Percentiles rank a stretch among this genome's conserved stretches.
Conservation (phyloP, 2,113 vertebrate species). For the Burhinus oedicnemus region DNA sequence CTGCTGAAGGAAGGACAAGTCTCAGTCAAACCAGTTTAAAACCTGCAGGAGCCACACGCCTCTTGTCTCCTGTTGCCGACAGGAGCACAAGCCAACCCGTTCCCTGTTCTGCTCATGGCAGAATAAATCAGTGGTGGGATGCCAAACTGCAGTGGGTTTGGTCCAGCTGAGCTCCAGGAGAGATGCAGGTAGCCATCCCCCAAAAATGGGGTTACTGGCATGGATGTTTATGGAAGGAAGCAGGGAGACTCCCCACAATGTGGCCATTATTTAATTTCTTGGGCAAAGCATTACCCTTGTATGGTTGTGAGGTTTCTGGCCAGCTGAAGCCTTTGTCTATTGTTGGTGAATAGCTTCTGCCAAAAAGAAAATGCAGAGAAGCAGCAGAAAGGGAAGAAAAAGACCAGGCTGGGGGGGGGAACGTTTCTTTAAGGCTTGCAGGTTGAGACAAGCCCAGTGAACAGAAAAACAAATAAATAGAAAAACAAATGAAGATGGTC, state of each 20-base stretch:
- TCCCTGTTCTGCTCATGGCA: neutral
- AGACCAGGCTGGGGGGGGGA: neutral
- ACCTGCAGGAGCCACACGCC: neutral
- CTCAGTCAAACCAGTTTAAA: conserved; percentile 6
- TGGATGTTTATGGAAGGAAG: neutral
- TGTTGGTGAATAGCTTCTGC: neutral
- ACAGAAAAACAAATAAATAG: neutral
- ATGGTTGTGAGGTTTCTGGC: neutral
- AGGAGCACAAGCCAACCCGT: neutral
- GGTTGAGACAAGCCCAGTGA: conserved; percentile 19
- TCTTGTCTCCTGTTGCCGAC: neutral
- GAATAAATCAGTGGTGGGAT: neutral
- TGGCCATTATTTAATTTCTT: neutral
- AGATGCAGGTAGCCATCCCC: fast-evolving
- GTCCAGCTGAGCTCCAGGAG: neutral
- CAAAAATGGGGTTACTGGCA: neutral
- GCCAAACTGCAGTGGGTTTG: neutral
- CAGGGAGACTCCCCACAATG: neutral
- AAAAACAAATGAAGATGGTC: neutral
- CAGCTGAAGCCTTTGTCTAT: neutral
- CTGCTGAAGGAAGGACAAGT: neutral
- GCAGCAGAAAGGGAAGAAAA: neutral
- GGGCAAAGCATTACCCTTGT: neutral
- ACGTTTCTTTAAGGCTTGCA: neutral
- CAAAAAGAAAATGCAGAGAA: neutral